Percentiles rank a stretch among this genome's conserved stretches.
Evolutionary conservation across 2,113 vertebrate genomes (phyloP).

Genomic region (Hyperoodon ampullatus): DNA sequence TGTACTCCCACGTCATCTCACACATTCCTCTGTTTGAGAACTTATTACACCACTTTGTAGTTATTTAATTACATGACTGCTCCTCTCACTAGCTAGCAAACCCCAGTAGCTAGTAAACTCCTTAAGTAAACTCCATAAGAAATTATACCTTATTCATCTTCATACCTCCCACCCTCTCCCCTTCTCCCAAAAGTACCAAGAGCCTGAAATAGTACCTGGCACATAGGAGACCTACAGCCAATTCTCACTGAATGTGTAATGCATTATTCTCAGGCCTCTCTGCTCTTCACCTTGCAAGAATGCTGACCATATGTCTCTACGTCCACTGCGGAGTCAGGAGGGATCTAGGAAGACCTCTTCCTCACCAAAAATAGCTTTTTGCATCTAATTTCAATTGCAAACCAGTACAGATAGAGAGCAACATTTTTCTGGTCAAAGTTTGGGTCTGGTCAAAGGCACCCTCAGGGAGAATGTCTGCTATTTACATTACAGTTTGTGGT

Average conservation of each 20-base stretch:
- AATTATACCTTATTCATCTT: background rate
- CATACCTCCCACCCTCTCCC: background rate
- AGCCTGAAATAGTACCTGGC: background rate
- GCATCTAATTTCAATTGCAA: background rate
- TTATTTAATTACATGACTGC: background rate
- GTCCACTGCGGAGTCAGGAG: background rate
- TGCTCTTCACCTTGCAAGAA: background rate
- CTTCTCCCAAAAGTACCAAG: background rate
- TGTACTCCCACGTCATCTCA: background rate
- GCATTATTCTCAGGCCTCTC: background rate
- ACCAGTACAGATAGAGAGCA: background rate
- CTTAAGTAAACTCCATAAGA: background rate
- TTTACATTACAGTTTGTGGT: background rate
- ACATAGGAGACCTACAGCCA: background rate
- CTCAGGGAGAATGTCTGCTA: background rate
- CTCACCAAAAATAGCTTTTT: background rate
- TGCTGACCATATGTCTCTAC: accelerated
- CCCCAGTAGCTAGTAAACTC: background rate
- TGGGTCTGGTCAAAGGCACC: background rate
- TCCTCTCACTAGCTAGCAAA: background rate
- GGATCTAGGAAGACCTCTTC: background rate
- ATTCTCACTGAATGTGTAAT: accelerated
- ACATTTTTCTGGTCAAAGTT: background rate
- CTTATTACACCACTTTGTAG: background rate
- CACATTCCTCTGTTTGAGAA: background rate